Base-by-base conservation (phyloP, 2,888 invertebrate species). In the Caenorhabditis uteleia region DNA sequence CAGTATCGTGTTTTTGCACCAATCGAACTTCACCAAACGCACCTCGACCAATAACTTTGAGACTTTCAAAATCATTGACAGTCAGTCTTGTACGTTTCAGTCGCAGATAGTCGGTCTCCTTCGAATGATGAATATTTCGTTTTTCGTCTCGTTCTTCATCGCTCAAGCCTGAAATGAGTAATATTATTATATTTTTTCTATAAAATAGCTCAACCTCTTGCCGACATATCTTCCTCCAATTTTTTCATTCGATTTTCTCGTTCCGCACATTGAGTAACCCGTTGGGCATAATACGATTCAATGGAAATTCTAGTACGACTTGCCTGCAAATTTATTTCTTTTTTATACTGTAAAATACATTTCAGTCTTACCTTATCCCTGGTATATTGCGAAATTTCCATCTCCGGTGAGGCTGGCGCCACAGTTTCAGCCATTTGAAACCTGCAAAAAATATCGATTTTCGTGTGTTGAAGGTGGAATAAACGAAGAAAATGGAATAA, bases 1-100 rank as follows among this genome's bases (percentile, higher is more conserved):
- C 98, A 2, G 97, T 98, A 85, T 99, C 98, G 85, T 94, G 94
- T 86, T 99, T 99, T 87, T 99, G 98, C 51, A 97, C 98, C 61
- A 99, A 88, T 71, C 98, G 90, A 55, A 97, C 97, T 83, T 87
- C 87, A 43, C 87, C 87, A 77, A 88, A 88, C 31, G 87, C 87
- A 34, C 88, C 87, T 70, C 86, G 77, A 16, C 87, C 87, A 50
- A 87, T 87, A 70, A 95, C 78, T 67, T 97, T 98, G 61, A 99
- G 88, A 14, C 97, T 93, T 85, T 95, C 95, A 84, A 98, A 98
- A 86, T 98, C 97, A 85, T 95, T 93, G 25, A 97, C 95, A 42
- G 94, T 95, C 45, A 99, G 89, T 16, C 70, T 58, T 21, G 77
- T 79, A 45, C 81, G 57, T 48, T 94, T 95, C 47, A 98, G 89